Evolutionary conservation across 2,888 invertebrate genomes (phyloP).

Genomic region (Mesorhabditis sp.): DNA sequence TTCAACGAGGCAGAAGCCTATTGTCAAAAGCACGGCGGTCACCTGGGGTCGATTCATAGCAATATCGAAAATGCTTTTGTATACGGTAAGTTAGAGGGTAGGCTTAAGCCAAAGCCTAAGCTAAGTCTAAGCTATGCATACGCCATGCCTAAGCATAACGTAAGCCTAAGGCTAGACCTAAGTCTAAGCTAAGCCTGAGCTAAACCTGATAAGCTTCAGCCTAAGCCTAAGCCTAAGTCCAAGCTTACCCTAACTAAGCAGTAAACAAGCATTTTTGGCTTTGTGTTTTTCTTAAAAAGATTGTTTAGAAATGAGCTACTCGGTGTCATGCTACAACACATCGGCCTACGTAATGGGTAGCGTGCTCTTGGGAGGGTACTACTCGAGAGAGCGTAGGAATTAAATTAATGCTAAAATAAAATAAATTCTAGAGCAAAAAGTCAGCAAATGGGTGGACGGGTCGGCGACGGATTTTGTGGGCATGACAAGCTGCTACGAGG

Average conservation of each 20-base stretch:
- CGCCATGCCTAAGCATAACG: too few relatives aligned
- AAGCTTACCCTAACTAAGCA: too few relatives aligned
- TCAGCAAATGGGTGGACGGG: background rate
- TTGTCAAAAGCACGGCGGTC: background rate
- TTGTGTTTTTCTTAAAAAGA: too few relatives aligned
- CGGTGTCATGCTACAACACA: background rate
- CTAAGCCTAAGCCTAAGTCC: too few relatives aligned
- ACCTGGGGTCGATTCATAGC: slow-evolving; percentile 1
- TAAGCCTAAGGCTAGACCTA: too few relatives aligned
- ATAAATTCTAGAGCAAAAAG: background rate
- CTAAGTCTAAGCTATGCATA: too few relatives aligned
- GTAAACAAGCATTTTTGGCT: too few relatives aligned
- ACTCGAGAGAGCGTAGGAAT: background rate
- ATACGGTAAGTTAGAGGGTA: too few relatives aligned
- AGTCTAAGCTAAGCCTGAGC: too few relatives aligned
- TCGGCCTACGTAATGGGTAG: background rate
- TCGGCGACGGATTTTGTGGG: background rate
- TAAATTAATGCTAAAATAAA: background rate
- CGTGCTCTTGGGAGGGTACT: background rate
- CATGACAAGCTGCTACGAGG: background rate
- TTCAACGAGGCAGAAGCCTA: background rate
- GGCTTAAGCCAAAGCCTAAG: too few relatives aligned
- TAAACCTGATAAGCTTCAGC: too few relatives aligned
- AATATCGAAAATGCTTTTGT: background rate
- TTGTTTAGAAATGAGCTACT: background rate